Conservation (phyloP, 2,797 vertebrate species). For the Enteromius afrohamiltoni region DNA sequence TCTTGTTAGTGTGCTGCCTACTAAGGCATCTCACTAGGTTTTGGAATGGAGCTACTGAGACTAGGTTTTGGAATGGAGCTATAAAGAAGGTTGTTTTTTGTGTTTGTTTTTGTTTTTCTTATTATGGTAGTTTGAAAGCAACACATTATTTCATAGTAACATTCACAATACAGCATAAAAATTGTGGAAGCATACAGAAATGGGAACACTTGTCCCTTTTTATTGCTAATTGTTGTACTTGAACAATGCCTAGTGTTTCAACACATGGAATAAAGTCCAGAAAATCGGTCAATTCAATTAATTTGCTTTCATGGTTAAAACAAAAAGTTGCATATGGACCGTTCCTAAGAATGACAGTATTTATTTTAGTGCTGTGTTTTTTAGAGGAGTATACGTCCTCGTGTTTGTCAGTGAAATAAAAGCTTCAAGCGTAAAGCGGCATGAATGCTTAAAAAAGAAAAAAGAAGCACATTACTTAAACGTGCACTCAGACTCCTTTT, state of each 20-base stretch:
- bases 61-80: slow-evolving; percentile 36
- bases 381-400: slow-evolving; percentile 64
- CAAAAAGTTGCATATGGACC: slow-evolving; percentile 53
- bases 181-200: slow-evolving; percentile 80
- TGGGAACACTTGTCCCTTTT: slow-evolving; percentile 82
- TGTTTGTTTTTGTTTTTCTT: slow-evolving; percentile 65
- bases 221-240: slow-evolving; percentile 83
- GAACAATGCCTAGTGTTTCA: slow-evolving; percentile 80
- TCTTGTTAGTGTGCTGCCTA: not conserved
- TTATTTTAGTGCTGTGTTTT: slow-evolving; percentile 68
- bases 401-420: slow-evolving; percentile 63
- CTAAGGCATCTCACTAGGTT: slow-evolving; percentile 22
- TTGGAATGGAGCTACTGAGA: slow-evolving; percentile 31
- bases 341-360: slow-evolving; percentile 64
- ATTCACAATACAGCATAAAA: slow-evolving; percentile 82
- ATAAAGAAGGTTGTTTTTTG: slow-evolving; percentile 47
- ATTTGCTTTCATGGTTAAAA: slow-evolving; percentile 70
- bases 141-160: slow-evolving; percentile 77
- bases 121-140: slow-evolving; percentile 74
- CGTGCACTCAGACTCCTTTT: slow-evolving; percentile 43
- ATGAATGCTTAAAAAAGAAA: slow-evolving; percentile 58
- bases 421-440: slow-evolving; percentile 40
- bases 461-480: slow-evolving; percentile 61
- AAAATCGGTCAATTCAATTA: slow-evolving; percentile 72
- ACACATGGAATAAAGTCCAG: slow-evolving; percentile 78